These are phyloP conservation scores for Acleris emargana DNA, from an alignment of 2,888 invertebrate species.

Conservation along the genomic window DNA sequence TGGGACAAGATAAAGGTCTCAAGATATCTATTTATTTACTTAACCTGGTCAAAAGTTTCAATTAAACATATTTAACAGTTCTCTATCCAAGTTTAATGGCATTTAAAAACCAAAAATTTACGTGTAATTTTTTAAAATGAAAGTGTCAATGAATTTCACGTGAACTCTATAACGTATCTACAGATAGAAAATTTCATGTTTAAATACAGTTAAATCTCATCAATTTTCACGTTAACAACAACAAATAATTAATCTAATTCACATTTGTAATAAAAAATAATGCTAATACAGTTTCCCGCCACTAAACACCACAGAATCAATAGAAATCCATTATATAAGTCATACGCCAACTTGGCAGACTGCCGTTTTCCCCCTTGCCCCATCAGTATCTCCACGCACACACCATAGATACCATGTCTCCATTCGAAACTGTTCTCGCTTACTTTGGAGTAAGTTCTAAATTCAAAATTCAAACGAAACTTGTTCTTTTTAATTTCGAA, in stretches of 20 bases:
- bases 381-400: constrained; percentile 58
- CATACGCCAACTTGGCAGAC: constrained; percentile 56
- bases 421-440: constrained; percentile 50
- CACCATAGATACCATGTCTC: constrained; percentile 63
- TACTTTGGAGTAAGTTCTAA: constrained; percentile 67
- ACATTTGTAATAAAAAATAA: background rate
- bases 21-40: no score
- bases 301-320: constrained; percentile 9
- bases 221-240: background rate
- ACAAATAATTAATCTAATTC: background rate
- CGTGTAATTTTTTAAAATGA: no score
- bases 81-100: no score
- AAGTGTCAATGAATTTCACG: no score
- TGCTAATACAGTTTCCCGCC: background rate
- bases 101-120: no score
- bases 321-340: constrained; percentile 25
- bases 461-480: background rate
- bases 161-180: no score
- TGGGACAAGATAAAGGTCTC: no score
- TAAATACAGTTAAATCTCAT: no score
- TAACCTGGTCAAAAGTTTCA: no score
- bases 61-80: no score
- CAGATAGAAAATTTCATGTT: no score
- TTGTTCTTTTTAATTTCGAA: background rate
- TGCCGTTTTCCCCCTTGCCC: constrained; percentile 51